These are phyloP conservation scores for Scalopus aquaticus DNA, from an alignment of 2,113 vertebrate species.

Conservation along the genomic window DNA sequence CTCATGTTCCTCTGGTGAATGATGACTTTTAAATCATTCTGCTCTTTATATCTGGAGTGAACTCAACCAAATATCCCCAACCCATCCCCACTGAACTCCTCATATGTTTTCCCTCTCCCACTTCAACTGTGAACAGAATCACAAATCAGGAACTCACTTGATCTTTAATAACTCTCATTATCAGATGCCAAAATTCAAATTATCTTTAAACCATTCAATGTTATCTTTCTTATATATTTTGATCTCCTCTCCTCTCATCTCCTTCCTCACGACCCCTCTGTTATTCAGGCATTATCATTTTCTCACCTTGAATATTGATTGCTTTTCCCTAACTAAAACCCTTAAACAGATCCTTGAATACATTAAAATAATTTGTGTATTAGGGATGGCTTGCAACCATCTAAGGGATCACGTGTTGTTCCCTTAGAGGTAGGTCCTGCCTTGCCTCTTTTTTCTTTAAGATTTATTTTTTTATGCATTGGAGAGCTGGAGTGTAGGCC, in stretches of 20 bases:
- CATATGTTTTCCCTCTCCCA: not conserved
- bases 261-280: not conserved
- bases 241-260: not conserved
- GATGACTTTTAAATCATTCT: not conserved
- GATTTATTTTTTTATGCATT: too few relatives aligned
- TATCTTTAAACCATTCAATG: not conserved
- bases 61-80: not conserved
- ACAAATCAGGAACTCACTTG: not conserved
- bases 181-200: not conserved
- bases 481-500: too few relatives aligned
- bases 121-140: not conserved
- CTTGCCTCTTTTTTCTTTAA: too few relatives aligned
- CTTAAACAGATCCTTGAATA: not conserved
- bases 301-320: not conserved
- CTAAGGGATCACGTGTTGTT: too few relatives aligned
- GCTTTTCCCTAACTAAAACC: not conserved
- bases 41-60: not conserved
- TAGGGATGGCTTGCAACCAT: not conserved
- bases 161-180: not conserved
- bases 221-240: not conserved
- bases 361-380: not conserved
- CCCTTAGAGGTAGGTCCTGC: too few relatives aligned
- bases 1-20: not conserved
- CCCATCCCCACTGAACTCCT: accelerated
- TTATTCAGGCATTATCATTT: not conserved